These are phyloP conservation scores for Lordiphosa collinella DNA, from an alignment of 1,140 invertebrate species.

Conservation along the genomic window DNA sequence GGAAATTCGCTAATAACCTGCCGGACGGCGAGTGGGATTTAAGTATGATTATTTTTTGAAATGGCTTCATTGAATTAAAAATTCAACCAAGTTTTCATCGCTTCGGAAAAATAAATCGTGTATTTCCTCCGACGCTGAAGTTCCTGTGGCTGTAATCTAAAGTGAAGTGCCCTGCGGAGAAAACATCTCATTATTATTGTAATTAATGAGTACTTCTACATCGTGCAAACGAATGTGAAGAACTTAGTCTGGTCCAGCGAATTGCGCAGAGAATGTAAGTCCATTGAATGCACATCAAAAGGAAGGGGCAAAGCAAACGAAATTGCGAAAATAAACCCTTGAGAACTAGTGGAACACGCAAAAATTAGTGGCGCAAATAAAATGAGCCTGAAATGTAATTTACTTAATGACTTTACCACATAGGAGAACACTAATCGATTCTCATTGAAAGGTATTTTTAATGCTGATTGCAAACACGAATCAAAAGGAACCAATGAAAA, in stretches of 20 bases:
- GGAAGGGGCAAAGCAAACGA: background rate
- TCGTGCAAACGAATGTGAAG: background rate
- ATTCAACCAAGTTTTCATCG: too few relatives aligned
- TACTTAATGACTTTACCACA: constrained; percentile 30
- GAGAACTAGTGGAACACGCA: constrained; percentile 13
- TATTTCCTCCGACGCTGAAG: background rate
- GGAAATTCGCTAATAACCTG: constrained; percentile 48
- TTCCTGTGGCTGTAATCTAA: constrained; percentile 20
- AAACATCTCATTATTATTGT: constrained; percentile 16
- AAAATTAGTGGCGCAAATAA: constrained; percentile 10
- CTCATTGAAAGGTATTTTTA: constrained; percentile 3
- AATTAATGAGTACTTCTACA: background rate
- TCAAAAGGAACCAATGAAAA: background rate
- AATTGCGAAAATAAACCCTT: constrained; percentile 12
- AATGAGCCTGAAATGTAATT: constrained; percentile 13
- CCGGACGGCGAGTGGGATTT: constrained; percentile 47
- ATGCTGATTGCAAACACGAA: background rate
- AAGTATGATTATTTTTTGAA: too few relatives aligned
- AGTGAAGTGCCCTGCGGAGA: constrained; percentile 30
- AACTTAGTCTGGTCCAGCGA: background rate
- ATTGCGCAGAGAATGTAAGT: constrained; percentile 15
- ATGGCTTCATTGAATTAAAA: too few relatives aligned
- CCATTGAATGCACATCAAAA: constrained; percentile 5
- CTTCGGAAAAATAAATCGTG: too few relatives aligned
- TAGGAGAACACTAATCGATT: constrained; percentile 17